Evolutionary conservation across 2,113 vertebrate species (phyloP), one percentile per base, ranked within the genome.

Genomic region (Chaetura pelagica): DNA sequence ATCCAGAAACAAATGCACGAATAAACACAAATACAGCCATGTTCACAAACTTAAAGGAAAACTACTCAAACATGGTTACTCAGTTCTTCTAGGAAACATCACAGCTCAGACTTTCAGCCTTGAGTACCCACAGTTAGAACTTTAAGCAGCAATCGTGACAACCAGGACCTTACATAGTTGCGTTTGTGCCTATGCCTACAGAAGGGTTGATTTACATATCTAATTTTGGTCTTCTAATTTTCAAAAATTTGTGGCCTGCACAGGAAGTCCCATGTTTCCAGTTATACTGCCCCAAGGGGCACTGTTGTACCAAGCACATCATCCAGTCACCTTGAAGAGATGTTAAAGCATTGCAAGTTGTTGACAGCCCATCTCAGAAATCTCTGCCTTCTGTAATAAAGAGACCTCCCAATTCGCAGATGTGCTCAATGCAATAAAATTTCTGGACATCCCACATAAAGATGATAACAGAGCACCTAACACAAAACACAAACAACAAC

Each of bases 291-390:
- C 69, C 52, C 74, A 44, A 61, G 62, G 51, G 84, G 24, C 84
- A 49, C 46, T 89, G 85, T 72, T 59, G 12, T 49, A 66, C 8
- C 1, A 94, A 81, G 34, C 2, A 1, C 24, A 44, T 80, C 59
- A 63, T 86, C n/a, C 57, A 78, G 84, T 92, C 91, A 91, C 87
- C 87, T 91, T 89, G 84, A 84, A 82, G 30, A 46, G 66, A 84
- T 9, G 21, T 75, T 69, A 75, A 72, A 94, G 58, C 57, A 66
- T 10, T 79, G 40, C 63, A 69, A 82, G 46, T 20, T 87, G 74
- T 62, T 88, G 91, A 88, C 79, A 96, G 57, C 51, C 74, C 68
- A 44, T 59, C 82, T 94, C 81, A 89, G 91, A 93, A 94, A 49
- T 48, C 71, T 87, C 74, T 80, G 74, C 17, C 11, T 93, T 87